phyloP scores from a whole-genome alignment of 2,888 invertebrate genomes.

The Papilio elwesi region DNA sequence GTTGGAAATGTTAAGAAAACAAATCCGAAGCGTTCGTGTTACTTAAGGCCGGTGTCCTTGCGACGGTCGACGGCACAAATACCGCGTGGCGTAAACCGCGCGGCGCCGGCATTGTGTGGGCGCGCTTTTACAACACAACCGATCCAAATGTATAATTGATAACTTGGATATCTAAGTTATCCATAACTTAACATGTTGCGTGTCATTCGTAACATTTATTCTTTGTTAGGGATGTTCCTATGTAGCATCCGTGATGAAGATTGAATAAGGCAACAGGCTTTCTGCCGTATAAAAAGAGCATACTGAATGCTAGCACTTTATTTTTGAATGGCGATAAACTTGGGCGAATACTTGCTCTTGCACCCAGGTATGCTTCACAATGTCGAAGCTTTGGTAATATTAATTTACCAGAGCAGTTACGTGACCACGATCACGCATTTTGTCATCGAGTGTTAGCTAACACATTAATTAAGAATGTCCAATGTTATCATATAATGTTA shows the following conservation, averaged over 20 bases:
- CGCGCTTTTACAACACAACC: slow-evolving; percentile 25
- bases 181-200: neutral
- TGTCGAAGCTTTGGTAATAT: neutral
- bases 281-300: no score
- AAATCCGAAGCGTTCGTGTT: slow-evolving; percentile 24
- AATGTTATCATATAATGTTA: no score
- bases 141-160: slow-evolving; percentile 17
- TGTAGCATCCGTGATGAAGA: no score
- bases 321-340: no score
- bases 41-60: slow-evolving; percentile 50
- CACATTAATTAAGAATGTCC: slow-evolving; percentile 5
- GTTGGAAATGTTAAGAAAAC: neutral
- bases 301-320: no score
- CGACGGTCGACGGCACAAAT: slow-evolving; percentile 56
- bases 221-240: no score
- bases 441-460: neutral
- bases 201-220: no score
- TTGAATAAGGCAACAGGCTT: no score
- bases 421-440: neutral
- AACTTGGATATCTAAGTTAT: slow-evolving; percentile 1
- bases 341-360: no score
- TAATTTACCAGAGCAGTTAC: neutral
- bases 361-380: no score
- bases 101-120: slow-evolving; percentile 36
- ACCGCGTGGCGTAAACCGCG: slow-evolving; percentile 38